Evolutionary conservation across 2,888 invertebrate genomes (phyloP), one percentile per base, ranked within the genome.

Genomic region (Cheilosia scutellata): DNA sequence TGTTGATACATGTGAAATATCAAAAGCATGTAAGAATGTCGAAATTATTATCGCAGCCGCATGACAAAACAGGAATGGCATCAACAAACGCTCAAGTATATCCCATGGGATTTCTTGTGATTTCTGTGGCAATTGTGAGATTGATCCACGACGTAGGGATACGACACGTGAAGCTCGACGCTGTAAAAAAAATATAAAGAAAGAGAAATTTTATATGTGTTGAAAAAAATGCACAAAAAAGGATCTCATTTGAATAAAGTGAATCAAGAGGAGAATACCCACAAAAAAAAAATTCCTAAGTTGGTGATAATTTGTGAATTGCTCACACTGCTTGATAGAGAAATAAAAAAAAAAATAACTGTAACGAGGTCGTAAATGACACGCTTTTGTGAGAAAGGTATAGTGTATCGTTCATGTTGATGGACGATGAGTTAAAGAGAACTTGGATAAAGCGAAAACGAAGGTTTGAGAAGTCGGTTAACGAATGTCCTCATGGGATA

Each of bases 61-160:
- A 91, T 97, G 96, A 90, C 96, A 96, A 91, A 96, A 95, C 86
- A 96, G 94, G 79, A 96, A 94, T 37, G 97, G 97, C 89, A 96
- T 93, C 65, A 96, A 94, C 89, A 96, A 95, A 49, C 97, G 91
- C 94, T 95, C 95, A 93, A 92, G 89, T 91, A 95, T 94, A 89
- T 95, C 95, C 95, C 95, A 95, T 82, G 95, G 96, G 87, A 96
- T 95, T 91, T 96, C 96, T 91, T 95, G 93, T 55, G 92, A 91
- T 80, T 94, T 92, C 87, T 94, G 94, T 25, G 94, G 93, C 88
- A 93, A 92, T 87, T 94, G 94, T 88, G 94, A 94, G 53, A 93
- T 93, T 37, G 93, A 93, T 40, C 95, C 94, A 76, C 95, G 95
- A 75, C 95, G 93, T 51, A 94, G 93, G 1, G 95, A 95, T 44